phyloP scores from a whole-genome alignment of 2,888 invertebrate genomes.

The Apodemia duryi region DNA sequence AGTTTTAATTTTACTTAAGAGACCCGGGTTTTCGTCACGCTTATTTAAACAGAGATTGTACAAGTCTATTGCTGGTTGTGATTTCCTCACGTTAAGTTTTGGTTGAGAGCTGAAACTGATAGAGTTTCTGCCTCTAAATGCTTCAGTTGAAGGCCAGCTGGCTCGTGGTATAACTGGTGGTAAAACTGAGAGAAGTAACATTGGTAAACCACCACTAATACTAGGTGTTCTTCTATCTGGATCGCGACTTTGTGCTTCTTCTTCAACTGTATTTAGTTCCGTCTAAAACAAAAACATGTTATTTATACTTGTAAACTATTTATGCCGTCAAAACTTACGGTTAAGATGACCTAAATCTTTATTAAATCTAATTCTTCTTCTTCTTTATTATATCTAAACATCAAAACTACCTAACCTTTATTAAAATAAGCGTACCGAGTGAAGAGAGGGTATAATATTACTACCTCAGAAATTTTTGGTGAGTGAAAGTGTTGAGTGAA shows the following conservation, averaged over 20 bases:
- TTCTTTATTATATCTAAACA: too few relatives aligned
- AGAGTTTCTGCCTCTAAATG: conserved; percentile 79
- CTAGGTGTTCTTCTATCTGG: conserved; percentile 78
- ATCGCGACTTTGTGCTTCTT: conserved; percentile 48
- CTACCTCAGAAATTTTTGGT: too few relatives aligned
- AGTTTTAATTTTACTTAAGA: conserved; percentile 74
- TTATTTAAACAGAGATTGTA: conserved; percentile 80
- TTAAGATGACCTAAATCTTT: too few relatives aligned
- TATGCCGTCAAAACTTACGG: too few relatives aligned
- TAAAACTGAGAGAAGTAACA: conserved; percentile 84
- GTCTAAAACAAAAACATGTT: conserved; percentile 42
- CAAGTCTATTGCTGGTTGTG: conserved; percentile 79
- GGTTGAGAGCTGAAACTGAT: conserved; percentile 84
- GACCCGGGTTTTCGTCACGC: conserved; percentile 74
- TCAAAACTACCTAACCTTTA: too few relatives aligned
- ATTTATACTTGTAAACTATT: too few relatives aligned
- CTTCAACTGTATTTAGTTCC: conserved; percentile 68
- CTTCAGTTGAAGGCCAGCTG: conserved; percentile 87
- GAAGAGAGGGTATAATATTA: too few relatives aligned
- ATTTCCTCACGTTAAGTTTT: conserved; percentile 78
- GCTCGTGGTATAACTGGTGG: conserved; percentile 88
- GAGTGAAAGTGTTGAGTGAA: too few relatives aligned
- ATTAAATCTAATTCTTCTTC: too few relatives aligned
- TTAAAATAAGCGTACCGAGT: too few relatives aligned
- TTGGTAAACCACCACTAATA: conserved; percentile 84